These are phyloP conservation scores for Cryptoprocta ferox DNA, from an alignment of 2,797 vertebrate species.

Conservation along the genomic window DNA sequence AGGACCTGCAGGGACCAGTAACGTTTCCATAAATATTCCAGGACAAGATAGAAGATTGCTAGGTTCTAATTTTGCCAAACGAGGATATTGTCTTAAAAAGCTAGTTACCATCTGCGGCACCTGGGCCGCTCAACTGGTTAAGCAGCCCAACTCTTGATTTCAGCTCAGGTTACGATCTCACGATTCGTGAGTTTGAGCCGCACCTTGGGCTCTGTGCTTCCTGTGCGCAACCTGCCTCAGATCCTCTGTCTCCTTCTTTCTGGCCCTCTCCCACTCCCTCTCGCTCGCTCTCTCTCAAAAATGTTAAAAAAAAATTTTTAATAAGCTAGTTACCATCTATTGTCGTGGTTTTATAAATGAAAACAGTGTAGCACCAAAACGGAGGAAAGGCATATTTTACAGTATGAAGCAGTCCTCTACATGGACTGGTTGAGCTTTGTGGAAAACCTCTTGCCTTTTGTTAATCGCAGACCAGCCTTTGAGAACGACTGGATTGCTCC, in stretches of 20 bases:
- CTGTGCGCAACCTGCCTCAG: too few relatives aligned
- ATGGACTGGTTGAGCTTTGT: not conserved
- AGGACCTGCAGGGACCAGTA: not conserved
- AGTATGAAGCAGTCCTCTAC: not conserved
- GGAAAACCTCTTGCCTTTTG: not conserved
- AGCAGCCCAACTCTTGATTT: too few relatives aligned
- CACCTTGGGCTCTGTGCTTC: too few relatives aligned
- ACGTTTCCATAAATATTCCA: not conserved
- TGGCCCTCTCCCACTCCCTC: too few relatives aligned
- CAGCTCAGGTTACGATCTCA: too few relatives aligned
- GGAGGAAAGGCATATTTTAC: not conserved
- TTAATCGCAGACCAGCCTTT: not conserved
- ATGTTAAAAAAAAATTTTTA: not conserved
- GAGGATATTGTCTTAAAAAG: slow-evolving; percentile 9
- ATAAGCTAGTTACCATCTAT: not conserved
- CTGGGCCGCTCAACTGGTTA: too few relatives aligned
- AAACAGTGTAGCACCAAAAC: slow-evolving; percentile 17
- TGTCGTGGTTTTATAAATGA: not conserved
- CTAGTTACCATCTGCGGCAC: not conserved
- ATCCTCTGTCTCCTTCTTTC: too few relatives aligned
- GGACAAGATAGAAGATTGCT: not conserved
- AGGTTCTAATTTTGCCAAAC: not conserved
- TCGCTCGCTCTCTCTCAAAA: too few relatives aligned
- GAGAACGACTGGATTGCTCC: not conserved
- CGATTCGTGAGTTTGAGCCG: too few relatives aligned